A percentile compares a stretch with the other conserved stretches of the same genome.
These are phyloP conservation scores for Hydrozoanthus gracilis DNA, from an alignment of 92 coral and sea anemone species.

Conservation along the genomic window DNA sequence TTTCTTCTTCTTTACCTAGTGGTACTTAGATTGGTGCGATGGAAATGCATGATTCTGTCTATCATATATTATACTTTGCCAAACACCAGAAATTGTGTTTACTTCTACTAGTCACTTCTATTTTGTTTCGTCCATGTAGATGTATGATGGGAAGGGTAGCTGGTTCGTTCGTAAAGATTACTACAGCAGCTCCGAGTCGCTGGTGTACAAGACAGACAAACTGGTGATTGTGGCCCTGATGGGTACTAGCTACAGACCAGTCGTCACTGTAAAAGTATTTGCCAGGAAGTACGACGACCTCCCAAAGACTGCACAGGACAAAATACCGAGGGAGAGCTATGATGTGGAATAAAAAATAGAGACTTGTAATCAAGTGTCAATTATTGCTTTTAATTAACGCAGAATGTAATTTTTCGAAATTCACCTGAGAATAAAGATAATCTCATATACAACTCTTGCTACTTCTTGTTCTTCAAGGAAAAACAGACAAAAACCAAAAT, in stretches of 20 bases:
- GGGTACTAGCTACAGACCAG: conserved; percentile 17
- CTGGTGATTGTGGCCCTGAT: conserved; percentile 11
- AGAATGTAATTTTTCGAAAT: too few relatives aligned
- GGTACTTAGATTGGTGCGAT: too few relatives aligned
- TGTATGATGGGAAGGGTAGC: conserved; percentile 6
- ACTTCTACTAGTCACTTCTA: not conserved
- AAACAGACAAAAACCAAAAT: too few relatives aligned
- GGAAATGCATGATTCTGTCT: too few relatives aligned
- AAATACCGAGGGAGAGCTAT: not conserved
- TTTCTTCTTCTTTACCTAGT: too few relatives aligned
- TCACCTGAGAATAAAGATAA: too few relatives aligned
- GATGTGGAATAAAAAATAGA: too few relatives aligned
- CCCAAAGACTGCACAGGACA: conserved; percentile 3
- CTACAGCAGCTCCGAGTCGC: conserved; percentile 11
- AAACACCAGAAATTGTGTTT: not conserved
- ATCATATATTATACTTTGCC: too few relatives aligned
- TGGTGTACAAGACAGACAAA: conserved; percentile 12
- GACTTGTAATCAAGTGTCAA: too few relatives aligned
- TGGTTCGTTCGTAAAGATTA: conserved; percentile 19
- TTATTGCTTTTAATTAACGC: too few relatives aligned
- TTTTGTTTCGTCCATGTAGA: not conserved
- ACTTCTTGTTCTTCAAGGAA: too few relatives aligned
- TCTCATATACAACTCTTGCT: too few relatives aligned
- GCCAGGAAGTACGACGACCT: conserved; percentile 25
- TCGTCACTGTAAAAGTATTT: conserved; percentile 3